A percentile compares a stretch with the other conserved stretches of the same genome.
These are phyloP conservation scores for Corythornis madagascariensis DNA, from an alignment of 2,113 vertebrate genomes.

Conservation along the genomic window DNA sequence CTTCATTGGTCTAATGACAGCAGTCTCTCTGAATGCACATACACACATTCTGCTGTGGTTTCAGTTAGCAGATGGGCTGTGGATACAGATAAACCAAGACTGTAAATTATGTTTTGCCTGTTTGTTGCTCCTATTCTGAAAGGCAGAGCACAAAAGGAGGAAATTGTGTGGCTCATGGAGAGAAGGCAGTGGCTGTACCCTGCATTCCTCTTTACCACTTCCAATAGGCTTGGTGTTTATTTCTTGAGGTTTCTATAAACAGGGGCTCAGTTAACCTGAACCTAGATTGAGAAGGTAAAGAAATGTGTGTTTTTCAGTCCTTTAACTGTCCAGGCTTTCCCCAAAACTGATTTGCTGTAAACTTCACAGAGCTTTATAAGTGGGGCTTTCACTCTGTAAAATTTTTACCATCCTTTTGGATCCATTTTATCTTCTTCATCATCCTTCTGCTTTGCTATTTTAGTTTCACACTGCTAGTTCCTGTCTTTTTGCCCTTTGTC, in stretches of 20 bases:
- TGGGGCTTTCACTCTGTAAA: neutral
- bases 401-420: neutral
- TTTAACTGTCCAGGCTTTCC: neutral
- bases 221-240: neutral
- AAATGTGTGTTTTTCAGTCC: neutral
- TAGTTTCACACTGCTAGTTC: neutral
- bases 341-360: neutral
- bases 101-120: slow-evolving; percentile 63
- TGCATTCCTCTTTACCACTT: neutral
- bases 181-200: neutral
- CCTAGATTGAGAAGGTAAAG: neutral
- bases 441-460: neutral
- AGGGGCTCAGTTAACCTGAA: neutral
- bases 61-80: slow-evolving; percentile 69
- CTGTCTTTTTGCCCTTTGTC: neutral
- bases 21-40: slow-evolving; percentile 46
- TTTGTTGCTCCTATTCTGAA: slow-evolving; percentile 53
- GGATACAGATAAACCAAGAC: slow-evolving; percentile 64
- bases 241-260: slow-evolving; percentile 15
- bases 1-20: slow-evolving; percentile 54
- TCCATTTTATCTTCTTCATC: neutral
- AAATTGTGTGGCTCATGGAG: neutral
- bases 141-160: slow-evolving; percentile 47
- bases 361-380: neutral
- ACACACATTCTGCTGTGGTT: slow-evolving; percentile 52